Evolutionary conservation across 2,113 vertebrate genomes (phyloP).

Genomic region (Thunnus maccoyii): DNA sequence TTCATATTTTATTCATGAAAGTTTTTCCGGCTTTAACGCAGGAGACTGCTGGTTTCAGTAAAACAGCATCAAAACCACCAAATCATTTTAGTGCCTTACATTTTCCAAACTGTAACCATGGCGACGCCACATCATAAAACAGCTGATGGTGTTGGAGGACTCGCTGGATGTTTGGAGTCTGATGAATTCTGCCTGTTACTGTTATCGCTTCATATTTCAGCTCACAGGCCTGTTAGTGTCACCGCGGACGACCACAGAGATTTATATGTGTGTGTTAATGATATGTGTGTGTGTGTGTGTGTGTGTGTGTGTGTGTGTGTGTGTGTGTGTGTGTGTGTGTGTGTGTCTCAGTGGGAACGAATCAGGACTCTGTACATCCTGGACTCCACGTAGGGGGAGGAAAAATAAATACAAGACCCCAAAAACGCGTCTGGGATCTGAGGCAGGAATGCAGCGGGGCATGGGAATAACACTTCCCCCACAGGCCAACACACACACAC

Average conservation of each 20-base stretch:
- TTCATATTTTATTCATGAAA: no score
- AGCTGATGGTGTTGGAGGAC: neutral
- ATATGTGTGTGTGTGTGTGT: neutral
- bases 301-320: constrained; percentile 4
- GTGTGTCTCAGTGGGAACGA: constrained; percentile 59
- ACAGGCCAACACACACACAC: constrained; percentile 61
- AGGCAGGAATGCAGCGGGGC: constrained; percentile 90
- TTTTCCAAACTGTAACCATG: no score
- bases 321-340: constrained; percentile 17
- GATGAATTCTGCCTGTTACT: neutral
- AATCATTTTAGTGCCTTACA: neutral
- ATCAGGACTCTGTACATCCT: constrained; percentile 84
- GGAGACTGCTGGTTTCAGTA: no score
- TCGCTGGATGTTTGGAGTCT: no score
- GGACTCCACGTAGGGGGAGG: constrained; percentile 86
- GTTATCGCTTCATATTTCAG: constrained; percentile 26
- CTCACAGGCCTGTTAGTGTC: neutral
- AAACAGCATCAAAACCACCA: no score
- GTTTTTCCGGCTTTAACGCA: no score
- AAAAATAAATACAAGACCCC: constrained; percentile 78
- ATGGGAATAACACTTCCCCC: constrained; percentile 91
- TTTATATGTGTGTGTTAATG: constrained; percentile 9
- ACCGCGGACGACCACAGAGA: no score
- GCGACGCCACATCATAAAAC: no score
- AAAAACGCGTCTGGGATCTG: constrained; percentile 88